Percentiles rank a stretch among this genome's conserved stretches.
Evolutionary conservation across 2,113 vertebrate genomes (phyloP).

Genomic region (Marmota flaviventris): DNA sequence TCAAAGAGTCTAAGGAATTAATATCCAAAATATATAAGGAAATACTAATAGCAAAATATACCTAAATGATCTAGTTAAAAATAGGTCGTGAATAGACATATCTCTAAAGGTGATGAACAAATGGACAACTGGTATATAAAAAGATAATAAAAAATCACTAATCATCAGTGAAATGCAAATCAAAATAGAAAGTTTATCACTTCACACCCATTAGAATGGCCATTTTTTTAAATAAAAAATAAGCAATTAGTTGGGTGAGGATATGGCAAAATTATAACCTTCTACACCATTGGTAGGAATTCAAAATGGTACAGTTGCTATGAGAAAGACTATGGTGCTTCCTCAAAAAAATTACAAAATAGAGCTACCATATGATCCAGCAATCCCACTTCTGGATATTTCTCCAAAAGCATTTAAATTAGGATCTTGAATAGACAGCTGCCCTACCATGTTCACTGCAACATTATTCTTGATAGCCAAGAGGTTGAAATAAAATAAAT

Average conservation of each 20-base stretch:
- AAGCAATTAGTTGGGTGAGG: neutral
- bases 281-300: neutral
- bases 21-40: neutral
- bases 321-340: neutral
- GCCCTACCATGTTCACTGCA: neutral
- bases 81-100: neutral
- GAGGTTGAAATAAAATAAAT: neutral
- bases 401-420: constrained; percentile 14
- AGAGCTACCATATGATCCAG: neutral
- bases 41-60: neutral
- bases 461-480: neutral
- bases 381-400: neutral
- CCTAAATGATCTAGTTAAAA: neutral
- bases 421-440: neutral
- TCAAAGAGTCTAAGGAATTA: neutral
- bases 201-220: neutral
- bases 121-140: neutral
- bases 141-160: neutral
- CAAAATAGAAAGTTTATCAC: neutral
- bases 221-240: neutral
- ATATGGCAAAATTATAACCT: neutral
- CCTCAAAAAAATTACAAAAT: neutral
- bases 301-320: neutral
- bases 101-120: neutral
- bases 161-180: neutral